Percentiles rank a stretch among this genome's conserved stretches.
Evolutionary conservation across 2,888 invertebrate species (phyloP).

Genomic region (Lasioglossum oenotherae): DNA sequence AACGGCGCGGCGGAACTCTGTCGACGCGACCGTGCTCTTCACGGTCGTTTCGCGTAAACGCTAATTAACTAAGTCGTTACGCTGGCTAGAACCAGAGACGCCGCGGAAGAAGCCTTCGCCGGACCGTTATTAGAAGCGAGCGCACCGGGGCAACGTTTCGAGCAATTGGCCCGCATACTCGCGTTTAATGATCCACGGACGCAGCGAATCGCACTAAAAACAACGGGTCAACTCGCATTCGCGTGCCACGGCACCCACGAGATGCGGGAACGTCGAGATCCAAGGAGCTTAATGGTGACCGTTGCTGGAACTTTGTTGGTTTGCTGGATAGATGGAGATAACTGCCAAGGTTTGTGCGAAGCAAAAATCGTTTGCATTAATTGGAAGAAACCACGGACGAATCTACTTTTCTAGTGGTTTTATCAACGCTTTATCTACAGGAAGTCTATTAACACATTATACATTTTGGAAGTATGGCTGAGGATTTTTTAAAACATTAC

Average conservation of each 20-base stretch:
- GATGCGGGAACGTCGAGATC: neutral
- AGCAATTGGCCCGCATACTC: slow-evolving; percentile 39
- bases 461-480: too few species aligned
- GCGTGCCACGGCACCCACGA: slow-evolving; percentile 14
- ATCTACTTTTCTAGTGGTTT: too few species aligned
- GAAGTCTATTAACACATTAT: too few species aligned
- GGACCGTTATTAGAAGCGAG: slow-evolving; percentile 59
- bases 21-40: slow-evolving; percentile 31
- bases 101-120: slow-evolving; percentile 25
- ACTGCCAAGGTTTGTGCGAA: neutral
- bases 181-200: slow-evolving; percentile 26
- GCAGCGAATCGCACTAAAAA: slow-evolving; percentile 9
- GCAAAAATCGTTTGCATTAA: too few species aligned
- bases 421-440: too few species aligned
- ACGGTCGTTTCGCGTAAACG: slow-evolving; percentile 59
- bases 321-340: neutral
- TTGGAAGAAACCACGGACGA: too few species aligned
- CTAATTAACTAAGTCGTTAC: slow-evolving; percentile 68
- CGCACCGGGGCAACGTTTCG: slow-evolving; percentile 27
- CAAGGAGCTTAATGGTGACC: neutral
- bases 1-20: slow-evolving; percentile 36
- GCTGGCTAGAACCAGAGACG: slow-evolving; percentile 32
- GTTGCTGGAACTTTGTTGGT: neutral
- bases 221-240: slow-evolving; percentile 21
- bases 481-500: too few species aligned